These are phyloP conservation scores for Cynaeus angustus DNA, from an alignment of 2,888 invertebrate species.

Conservation along the genomic window DNA sequence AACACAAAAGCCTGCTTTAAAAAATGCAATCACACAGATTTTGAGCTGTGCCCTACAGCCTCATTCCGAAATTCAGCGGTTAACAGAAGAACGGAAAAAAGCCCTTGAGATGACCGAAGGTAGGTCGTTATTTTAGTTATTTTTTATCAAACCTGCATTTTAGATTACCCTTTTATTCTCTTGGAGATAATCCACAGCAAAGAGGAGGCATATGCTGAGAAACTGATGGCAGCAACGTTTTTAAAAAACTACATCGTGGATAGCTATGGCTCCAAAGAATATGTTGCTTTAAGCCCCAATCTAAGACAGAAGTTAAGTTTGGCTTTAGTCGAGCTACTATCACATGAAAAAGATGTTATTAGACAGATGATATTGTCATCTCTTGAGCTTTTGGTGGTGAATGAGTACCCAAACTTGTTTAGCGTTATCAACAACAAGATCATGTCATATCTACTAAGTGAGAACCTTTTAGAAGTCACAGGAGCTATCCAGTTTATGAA, in stretches of 20 bases:
- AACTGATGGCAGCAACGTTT: constrained; percentile 57
- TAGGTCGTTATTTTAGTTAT: constrained; percentile 37
- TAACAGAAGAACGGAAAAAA: constrained; percentile 61
- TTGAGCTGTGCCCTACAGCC: constrained; percentile 62
- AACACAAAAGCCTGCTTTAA: constrained; percentile 54
- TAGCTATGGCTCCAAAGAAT: constrained; percentile 35
- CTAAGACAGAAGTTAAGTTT: constrained; percentile 44
- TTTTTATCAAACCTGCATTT: neutral
- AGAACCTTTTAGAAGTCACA: constrained; percentile 47
- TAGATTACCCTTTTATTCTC: constrained; percentile 58
- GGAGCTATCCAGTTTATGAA: constrained; percentile 55
- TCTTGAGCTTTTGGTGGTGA: constrained; percentile 36
- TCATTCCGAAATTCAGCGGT: constrained; percentile 58
- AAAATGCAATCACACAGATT: constrained; percentile 60
- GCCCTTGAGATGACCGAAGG: constrained; percentile 63
- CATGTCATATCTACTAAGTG: constrained; percentile 53
- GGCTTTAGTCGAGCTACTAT: constrained; percentile 48
- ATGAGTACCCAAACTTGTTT: constrained; percentile 45
- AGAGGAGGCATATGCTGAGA: constrained; percentile 54
- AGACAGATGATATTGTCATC: constrained; percentile 41
- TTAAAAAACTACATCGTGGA: constrained; percentile 57
- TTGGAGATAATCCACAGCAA: constrained; percentile 54
- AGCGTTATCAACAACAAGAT: constrained; percentile 48
- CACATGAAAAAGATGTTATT: constrained; percentile 37
- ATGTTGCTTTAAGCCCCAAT: constrained; percentile 35